phyloP scores from a whole-genome alignment of 1,140 invertebrate genomes.

The Drosophila willistoni region DNA sequence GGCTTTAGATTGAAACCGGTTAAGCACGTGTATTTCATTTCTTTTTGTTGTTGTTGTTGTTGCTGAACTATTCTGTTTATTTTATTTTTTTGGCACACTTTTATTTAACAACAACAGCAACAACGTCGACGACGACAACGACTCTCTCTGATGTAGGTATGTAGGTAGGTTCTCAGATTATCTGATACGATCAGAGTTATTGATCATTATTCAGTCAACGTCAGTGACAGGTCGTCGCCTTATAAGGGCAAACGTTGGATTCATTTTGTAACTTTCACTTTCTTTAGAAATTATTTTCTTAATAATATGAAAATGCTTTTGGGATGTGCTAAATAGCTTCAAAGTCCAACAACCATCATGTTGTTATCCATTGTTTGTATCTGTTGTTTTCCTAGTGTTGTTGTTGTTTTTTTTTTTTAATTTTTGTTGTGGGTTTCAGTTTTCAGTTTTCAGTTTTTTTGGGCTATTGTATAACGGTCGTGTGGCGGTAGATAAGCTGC shows the following conservation, averaged over 20 bases:
- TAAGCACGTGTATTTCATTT: constrained; percentile 18
- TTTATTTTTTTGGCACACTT: constrained; percentile 20
- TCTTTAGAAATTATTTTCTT: constrained; percentile 73
- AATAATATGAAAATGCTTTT: constrained; percentile 51
- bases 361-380: constrained; percentile 40
- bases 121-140: background rate
- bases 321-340: constrained; percentile 70
- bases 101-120: background rate
- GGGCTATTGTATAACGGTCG: constrained; percentile 70
- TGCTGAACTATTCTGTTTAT: background rate
- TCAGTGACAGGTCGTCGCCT: background rate
- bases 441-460: constrained; percentile 29
- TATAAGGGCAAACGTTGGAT: constrained; percentile 12
- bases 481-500: constrained; percentile 61
- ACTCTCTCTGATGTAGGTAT: constrained; percentile 4
- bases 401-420: constrained; percentile 15
- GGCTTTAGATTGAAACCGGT: constrained; percentile 11
- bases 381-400: constrained; percentile 5
- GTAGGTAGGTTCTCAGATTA: background rate
- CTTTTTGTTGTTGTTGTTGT: background rate
- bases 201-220: constrained; percentile 9
- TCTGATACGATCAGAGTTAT: constrained; percentile 1
- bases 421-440: constrained; percentile 16
- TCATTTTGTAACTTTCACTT: constrained; percentile 67
- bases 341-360: constrained; percentile 22